Base-by-base conservation (phyloP, 2,113 vertebrate genomes). In the Rhynchopsitta pachyrhyncha region DNA sequence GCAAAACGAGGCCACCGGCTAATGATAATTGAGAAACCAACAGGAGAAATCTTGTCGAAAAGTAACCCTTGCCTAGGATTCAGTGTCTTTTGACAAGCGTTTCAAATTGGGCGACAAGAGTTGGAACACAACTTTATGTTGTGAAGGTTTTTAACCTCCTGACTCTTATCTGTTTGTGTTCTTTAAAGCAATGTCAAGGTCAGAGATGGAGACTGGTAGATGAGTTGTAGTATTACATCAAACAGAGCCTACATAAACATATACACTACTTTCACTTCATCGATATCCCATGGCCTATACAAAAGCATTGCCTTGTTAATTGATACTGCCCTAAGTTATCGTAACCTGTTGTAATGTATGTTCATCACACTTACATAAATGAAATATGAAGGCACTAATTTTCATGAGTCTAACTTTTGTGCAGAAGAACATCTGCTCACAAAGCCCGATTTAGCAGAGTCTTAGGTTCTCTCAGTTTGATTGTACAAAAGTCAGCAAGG, bases 141-240 rank as follows among this genome's bases (percentile, higher is more conserved):
- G 84, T 23, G 4, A 49, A 62, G 76, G 82, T 92, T 97, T 96
- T 87, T 73, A 79, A 91, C 75, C 46, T 87, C n/a, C 35, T 82
- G 77, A 69, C 69, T 95, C 66, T 95, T 95, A 92, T 52, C 81
- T 92, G 64, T 92, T 84, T 85, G 52, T 94, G 70, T 91, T 96
- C 89, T 96, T 95, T 90, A 93, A 91, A 90, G 77, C 68, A 91
- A 74, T 67, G 59, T 82, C 70, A 93, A 66, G 57, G 83, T 78
- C 92, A 94, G 62, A 92, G 80, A 95, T 74, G 67, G 75, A 79
- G 69, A 76, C n/a, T 29, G 47, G n/a, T 76, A 82, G 64, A 76
- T 73, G 74, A 88, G 86, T 82, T 95, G 92, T 86, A 91, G 89
- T 95, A 95, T 96, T 96, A 91, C 84, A 91, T 92, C 83, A 95